Percentiles rank a stretch among this genome's conserved stretches.
Conservation (phyloP, 2,113 vertebrate genomes). For the Morone saxatilis region DNA sequence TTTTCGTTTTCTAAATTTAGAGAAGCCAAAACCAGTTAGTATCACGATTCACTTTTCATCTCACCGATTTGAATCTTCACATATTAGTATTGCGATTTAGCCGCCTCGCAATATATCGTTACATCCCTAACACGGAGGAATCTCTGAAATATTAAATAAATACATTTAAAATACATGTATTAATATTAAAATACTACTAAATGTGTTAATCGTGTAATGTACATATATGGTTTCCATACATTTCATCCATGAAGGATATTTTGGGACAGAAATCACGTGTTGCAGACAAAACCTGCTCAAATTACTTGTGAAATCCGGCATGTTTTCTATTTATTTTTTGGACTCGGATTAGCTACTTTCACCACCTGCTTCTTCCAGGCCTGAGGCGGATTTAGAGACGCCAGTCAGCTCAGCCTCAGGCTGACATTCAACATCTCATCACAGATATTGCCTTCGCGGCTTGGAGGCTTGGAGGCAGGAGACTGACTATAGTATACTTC, state of each 20-base stretch:
- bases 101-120: too few species aligned
- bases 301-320: neutral
- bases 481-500: neutral
- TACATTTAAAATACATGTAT: too few species aligned
- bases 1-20: too few species aligned
- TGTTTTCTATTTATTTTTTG: neutral
- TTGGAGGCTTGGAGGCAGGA: slow-evolving; percentile 1
- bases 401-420: slow-evolving; percentile 3
- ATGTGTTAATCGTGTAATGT: neutral
- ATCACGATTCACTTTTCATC: too few species aligned
- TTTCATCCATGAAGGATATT: neutral
- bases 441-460: slow-evolving; percentile 11
- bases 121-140: too few species aligned
- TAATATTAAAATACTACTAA: too few species aligned
- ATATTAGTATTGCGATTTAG: too few species aligned
- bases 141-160: too few species aligned
- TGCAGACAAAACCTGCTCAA: neutral
- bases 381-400: slow-evolving; percentile 15
- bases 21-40: too few species aligned
- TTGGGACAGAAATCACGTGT: neutral
- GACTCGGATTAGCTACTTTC: neutral
- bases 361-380: neutral
- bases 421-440: slow-evolving; percentile 18
- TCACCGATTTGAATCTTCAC: too few species aligned
- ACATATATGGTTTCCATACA: neutral